A percentile compares a stretch with the other conserved stretches of the same genome.
Conservation (phyloP, 2,888 invertebrate genomes). For the Netelia fuscicornis region DNA sequence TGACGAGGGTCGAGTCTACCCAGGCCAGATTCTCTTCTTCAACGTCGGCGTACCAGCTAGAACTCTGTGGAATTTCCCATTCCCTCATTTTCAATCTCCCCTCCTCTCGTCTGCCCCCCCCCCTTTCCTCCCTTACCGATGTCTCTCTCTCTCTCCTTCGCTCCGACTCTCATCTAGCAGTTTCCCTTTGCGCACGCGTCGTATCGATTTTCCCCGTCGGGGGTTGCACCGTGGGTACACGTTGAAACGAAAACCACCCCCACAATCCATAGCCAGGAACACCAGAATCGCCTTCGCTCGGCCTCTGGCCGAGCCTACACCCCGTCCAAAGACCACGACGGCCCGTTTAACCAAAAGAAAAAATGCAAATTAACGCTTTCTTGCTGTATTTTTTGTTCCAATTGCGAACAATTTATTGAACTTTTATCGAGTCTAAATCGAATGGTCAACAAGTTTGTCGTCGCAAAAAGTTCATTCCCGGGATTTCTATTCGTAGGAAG, state of each 20-base stretch:
- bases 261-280: conserved; percentile 7
- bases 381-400: too few relatives aligned
- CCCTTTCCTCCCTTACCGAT: not conserved
- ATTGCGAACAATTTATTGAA: too few relatives aligned
- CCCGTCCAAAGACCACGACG: not conserved
- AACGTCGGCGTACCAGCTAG: not conserved
- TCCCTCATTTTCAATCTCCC: not conserved
- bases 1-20: conserved; percentile 36
- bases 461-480: too few relatives aligned
- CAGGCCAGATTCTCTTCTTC: conserved; percentile 42
- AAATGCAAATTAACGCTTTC: too few relatives aligned
- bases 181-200: conserved; percentile 76
- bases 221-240: conserved; percentile 40
- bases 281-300: not conserved
- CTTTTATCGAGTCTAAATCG: too few relatives aligned
- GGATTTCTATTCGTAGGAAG: too few relatives aligned
- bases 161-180: not conserved
- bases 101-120: not conserved
- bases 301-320: not conserved
- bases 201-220: conserved; percentile 76
- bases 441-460: too few relatives aligned
- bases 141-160: not conserved
- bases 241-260: not conserved
- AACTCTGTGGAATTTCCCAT: conserved; percentile 18
- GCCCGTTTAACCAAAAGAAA: too few relatives aligned